Conservation (phyloP, 2,113 vertebrate species). For the Elachura formosa region DNA sequence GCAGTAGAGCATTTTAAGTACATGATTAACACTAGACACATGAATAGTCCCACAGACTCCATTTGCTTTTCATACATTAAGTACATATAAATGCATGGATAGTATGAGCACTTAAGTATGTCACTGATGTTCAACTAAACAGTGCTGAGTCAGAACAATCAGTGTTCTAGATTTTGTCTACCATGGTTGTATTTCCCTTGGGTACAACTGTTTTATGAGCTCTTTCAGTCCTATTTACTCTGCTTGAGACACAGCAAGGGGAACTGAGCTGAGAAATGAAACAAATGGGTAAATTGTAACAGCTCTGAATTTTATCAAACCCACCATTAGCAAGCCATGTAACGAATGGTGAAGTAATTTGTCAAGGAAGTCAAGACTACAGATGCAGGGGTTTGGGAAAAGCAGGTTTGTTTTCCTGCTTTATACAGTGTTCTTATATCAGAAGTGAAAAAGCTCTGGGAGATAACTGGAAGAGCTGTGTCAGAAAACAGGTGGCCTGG, state of each 20-base stretch:
- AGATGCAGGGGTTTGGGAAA: background rate
- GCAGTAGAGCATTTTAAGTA: background rate
- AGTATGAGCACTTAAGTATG: background rate
- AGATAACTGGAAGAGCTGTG: background rate
- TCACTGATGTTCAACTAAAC: background rate
- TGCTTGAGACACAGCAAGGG: background rate
- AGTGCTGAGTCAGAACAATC: background rate
- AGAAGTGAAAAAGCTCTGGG: background rate
- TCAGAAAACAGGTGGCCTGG: background rate
- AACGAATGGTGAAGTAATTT: background rate
- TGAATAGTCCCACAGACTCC: background rate
- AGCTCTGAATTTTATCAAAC: background rate
- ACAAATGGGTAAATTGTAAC: background rate
- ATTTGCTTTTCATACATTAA: background rate
- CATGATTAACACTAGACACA: background rate
- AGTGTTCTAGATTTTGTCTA: background rate
- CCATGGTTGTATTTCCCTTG: background rate
- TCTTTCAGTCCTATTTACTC: background rate
- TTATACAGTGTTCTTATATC: background rate
- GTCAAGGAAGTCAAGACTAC: background rate
- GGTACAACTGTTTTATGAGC: background rate
- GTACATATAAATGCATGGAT: background rate
- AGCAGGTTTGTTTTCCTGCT: background rate
- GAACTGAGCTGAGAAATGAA: background rate
- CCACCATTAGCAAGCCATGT: background rate